A percentile compares a stretch with the other conserved stretches of the same genome.
phyloP scores from a whole-genome alignment of 2,113 vertebrate species.

The Todiramphus saurophagus region DNA sequence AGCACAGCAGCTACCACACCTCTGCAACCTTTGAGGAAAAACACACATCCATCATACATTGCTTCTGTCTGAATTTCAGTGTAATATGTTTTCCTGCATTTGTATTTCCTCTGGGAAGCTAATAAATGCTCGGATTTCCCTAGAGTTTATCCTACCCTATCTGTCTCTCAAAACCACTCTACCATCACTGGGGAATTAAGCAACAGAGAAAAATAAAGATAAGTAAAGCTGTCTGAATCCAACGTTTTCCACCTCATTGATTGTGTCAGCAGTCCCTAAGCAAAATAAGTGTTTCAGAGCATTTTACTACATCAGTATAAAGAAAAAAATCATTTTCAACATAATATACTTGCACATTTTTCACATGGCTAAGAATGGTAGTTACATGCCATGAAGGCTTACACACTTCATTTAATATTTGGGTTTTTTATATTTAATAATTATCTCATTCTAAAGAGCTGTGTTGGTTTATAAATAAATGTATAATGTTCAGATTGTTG shows the following conservation, averaged over 20 bases:
- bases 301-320: neutral
- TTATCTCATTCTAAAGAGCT: neutral
- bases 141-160: neutral
- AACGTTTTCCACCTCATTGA: neutral
- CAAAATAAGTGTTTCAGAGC: neutral
- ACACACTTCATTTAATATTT: neutral
- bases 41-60: neutral
- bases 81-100: neutral
- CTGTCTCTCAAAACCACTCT: neutral
- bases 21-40: conserved; percentile 15
- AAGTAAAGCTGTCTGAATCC: neutral
- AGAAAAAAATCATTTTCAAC: neutral
- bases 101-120: conserved; percentile 1
- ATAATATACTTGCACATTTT: neutral
- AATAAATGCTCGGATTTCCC: neutral
- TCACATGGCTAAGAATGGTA: neutral
- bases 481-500: neutral
- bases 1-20: neutral
- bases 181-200: neutral
- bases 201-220: neutral
- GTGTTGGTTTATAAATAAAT: neutral
- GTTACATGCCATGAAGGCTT: neutral
- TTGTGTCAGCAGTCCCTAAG: neutral
- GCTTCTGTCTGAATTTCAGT: neutral
- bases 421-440: neutral